Conservation (phyloP, 2,888 invertebrate genomes). For the Bellardia bayeri region DNA sequence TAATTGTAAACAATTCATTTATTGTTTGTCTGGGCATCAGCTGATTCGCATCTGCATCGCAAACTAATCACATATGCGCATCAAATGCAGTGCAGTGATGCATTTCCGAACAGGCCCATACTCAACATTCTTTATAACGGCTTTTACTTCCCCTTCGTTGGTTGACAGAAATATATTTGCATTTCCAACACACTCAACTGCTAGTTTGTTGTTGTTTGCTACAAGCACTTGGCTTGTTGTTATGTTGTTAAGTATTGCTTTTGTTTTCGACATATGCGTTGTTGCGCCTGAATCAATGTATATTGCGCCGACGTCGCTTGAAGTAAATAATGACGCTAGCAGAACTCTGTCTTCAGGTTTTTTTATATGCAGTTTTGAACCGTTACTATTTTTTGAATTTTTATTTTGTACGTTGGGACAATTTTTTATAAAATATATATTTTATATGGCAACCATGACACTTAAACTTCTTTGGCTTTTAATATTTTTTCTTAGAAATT, state of each 20-base stretch:
- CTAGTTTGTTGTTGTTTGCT: constrained; percentile 50
- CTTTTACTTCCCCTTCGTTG: constrained; percentile 10
- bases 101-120: no score
- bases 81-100: no score
- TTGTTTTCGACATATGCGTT: constrained; percentile 52
- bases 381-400: constrained; percentile 17
- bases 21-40: no score
- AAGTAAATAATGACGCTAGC: constrained; percentile 34
- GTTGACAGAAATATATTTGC: constrained; percentile 5
- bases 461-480: constrained; percentile 28
- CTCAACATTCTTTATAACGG: constrained; percentile 31
- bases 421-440: constrained; percentile 52
- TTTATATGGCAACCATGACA: constrained; percentile 59
- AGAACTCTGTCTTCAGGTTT: constrained; percentile 47
- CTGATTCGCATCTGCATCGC: no score
- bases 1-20: no score
- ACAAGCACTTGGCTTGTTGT: constrained; percentile 20
- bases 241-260: constrained; percentile 35
- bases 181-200: constrained; percentile 39
- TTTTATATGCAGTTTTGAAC: constrained; percentile 32
- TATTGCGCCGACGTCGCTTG: constrained; percentile 33
- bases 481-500: neutral
- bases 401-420: constrained; percentile 53
- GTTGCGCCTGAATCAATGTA: constrained; percentile 60
- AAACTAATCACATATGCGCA: no score